These are phyloP conservation scores for Chaetorhynchus papuensis DNA, from an alignment of 2,113 vertebrate species.

Conservation along the genomic window DNA sequence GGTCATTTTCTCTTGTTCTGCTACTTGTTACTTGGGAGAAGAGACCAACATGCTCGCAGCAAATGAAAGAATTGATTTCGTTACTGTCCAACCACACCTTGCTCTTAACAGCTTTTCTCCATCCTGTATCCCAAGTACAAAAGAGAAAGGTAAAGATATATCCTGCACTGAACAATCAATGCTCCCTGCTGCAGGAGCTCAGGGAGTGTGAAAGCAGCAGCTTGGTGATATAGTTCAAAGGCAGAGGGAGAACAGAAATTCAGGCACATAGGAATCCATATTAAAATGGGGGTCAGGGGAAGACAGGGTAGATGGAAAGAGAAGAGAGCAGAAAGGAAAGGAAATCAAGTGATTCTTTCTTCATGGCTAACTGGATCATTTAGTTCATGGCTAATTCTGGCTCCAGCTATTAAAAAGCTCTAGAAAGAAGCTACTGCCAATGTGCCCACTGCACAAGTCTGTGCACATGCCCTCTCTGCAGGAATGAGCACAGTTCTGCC, in stretches of 20 bases:
- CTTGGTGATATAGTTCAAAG: not conserved
- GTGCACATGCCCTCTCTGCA: not conserved
- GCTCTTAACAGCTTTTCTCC: not conserved
- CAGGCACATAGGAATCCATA: not conserved
- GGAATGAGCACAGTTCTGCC: not conserved
- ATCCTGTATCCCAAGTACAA: too few relatives aligned
- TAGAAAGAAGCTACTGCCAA: not conserved
- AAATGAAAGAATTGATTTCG: accelerated
- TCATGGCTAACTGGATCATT: not conserved
- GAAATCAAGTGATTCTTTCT: not conserved
- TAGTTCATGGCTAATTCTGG: not conserved
- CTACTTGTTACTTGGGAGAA: not conserved
- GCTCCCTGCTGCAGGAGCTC: not conserved
- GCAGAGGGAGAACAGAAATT: not conserved
- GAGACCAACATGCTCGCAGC: not conserved
- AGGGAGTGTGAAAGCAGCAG: not conserved
- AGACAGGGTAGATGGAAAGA: not conserved
- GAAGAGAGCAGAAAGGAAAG: not conserved
- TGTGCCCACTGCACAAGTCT: not conserved
- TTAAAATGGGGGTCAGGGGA: not conserved
- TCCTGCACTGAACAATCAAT: not conserved
- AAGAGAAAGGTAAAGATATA: not conserved
- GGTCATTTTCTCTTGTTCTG: not conserved
- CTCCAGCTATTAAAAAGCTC: not conserved
- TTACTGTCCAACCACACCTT: not conserved